phyloP scores from a whole-genome alignment of 53 echinoderm and acorn worm genomes.

The Paracentrotus lividus region DNA sequence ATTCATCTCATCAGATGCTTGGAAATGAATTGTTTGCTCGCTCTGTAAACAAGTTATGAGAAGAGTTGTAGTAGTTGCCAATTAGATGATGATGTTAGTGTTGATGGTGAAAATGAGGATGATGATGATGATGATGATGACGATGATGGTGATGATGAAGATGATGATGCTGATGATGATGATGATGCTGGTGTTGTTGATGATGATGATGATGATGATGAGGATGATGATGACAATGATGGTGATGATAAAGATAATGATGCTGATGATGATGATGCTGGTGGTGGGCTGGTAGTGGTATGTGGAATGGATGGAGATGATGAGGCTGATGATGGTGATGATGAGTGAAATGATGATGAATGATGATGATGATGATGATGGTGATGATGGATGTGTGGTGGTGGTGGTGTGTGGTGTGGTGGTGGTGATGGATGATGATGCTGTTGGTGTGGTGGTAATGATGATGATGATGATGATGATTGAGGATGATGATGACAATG shows the following conservation, averaged over 20 bases:
- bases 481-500: not conserved
- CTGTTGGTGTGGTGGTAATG: not conserved
- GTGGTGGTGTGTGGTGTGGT: no score
- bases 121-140: not conserved
- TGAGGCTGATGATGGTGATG: no score
- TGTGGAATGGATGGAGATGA: no score
- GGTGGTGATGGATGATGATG: not conserved
- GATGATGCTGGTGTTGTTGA: not conserved
- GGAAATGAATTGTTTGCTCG: not conserved
- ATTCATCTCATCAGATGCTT: conserved; percentile 25
- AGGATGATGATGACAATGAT: not conserved
- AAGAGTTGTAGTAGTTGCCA: not conserved
- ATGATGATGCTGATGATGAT: not conserved
- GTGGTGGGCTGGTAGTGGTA: no score
- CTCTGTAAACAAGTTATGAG: not conserved
- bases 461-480: not conserved
- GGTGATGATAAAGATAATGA: not conserved
- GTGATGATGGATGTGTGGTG: not conserved
- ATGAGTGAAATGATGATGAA: no score
- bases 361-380: not conserved
- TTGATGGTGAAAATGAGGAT: not conserved
- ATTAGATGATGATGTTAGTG: not conserved
- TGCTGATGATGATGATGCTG: not conserved
- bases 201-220: not conserved
- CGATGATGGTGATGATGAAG: conserved; percentile 1